Conservation (phyloP, 2,797 vertebrate genomes). For the Gymnodraco acuticeps region DNA sequence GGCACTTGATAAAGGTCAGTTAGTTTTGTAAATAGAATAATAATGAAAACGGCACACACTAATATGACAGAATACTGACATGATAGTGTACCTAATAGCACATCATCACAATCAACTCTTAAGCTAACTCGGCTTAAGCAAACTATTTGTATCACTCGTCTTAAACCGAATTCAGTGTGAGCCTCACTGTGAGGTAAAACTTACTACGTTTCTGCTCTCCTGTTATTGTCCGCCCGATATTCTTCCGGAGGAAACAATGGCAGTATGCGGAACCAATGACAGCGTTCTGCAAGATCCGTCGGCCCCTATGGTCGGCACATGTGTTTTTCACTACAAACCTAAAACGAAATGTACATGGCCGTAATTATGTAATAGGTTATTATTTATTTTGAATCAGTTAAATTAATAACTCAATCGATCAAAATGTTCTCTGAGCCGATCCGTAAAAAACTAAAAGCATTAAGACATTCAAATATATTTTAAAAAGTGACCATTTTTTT, state of each 20-base stretch:
- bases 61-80: neutral
- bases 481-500: no score
- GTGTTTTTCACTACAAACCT: neutral
- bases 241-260: constrained; percentile 47
- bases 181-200: neutral
- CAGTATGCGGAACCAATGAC: constrained; percentile 30
- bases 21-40: neutral
- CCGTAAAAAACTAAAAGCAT: no score
- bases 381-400: no score
- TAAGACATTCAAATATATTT: no score
- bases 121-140: neutral
- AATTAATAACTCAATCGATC: no score
- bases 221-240: constrained; percentile 44
- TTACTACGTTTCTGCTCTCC: constrained; percentile 6
- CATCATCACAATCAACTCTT: neutral
- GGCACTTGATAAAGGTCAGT: neutral
- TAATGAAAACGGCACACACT: neutral
- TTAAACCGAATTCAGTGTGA: neutral
- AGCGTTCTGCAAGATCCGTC: neutral
- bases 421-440: no score
- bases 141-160: neutral
- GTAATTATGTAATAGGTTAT: no score
- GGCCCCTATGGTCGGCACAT: neutral
- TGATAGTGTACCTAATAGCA: neutral
- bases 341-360: neutral